These are phyloP conservation scores for Acrocephalus arundinaceus DNA, from an alignment of 2,113 vertebrate genomes.

Conservation along the genomic window DNA sequence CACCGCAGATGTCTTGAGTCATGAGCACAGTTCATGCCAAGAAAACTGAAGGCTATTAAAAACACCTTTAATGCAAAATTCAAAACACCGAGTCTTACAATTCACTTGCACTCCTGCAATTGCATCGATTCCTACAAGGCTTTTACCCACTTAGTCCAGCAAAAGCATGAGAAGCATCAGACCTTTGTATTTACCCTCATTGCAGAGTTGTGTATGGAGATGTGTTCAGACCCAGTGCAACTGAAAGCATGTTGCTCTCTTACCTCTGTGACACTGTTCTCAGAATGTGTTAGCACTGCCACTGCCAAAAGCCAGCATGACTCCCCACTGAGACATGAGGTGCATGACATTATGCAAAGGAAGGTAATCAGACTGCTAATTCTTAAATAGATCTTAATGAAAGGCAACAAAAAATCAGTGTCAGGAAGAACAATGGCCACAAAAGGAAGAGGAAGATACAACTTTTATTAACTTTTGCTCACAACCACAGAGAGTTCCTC, in stretches of 20 bases:
- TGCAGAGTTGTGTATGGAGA: background rate
- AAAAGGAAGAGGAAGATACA: background rate
- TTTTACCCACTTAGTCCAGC: background rate
- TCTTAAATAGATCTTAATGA: slow-evolving; percentile 19
- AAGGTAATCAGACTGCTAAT: slow-evolving; percentile 17
- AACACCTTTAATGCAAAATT: background rate
- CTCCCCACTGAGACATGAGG: background rate
- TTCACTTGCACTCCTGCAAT: background rate
- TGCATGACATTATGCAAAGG: background rate
- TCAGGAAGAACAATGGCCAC: background rate
- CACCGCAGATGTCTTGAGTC: background rate
- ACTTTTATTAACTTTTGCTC: background rate
- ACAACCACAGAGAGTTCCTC: background rate
- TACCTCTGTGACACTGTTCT: background rate
- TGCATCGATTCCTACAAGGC: background rate
- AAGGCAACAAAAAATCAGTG: background rate
- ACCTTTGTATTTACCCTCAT: background rate
- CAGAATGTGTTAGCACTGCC: background rate
- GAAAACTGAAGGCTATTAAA: background rate
- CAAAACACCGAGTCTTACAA: background rate
- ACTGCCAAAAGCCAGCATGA: background rate
- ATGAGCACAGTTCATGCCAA: background rate
- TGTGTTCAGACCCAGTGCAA: background rate
- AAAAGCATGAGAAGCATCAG: background rate
- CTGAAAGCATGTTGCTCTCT: background rate